Evolutionary conservation across 2,797 vertebrate species (phyloP), one percentile per base, ranked within the genome.

Genomic region (Alauda arvensis): DNA sequence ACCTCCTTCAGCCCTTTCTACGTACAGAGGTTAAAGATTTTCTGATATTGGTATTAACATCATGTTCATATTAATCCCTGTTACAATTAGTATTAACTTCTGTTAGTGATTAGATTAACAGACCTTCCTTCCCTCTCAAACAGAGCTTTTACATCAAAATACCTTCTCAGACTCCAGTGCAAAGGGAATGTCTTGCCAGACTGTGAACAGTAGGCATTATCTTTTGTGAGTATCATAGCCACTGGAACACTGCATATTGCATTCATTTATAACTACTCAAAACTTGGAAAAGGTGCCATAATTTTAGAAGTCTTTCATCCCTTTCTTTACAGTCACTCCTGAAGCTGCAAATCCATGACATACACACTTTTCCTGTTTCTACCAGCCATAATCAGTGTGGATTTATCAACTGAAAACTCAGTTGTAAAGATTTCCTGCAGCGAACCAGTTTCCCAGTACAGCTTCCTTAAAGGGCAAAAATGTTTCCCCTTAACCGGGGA

Each of bases 391-490:
- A 67, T 16, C 12, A 4, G n/a, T 2, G 19, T 4, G 3, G 39
- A 37, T 67, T 69, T 43, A 71, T 14, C 72, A 68, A 40, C 25
- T 26, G 13, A 31, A 70, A 67, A 33, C 45, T 72, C 6, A 34
- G 14, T 14, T 2, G 3, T 15, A 55, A 85, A 63, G 67, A 49
- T 68, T 77, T 61, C 51, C 65, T 7, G 31, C 39, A 66, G 67
- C 10, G 28, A 76, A 49, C 16, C 57, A 42, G 77, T 66, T 77
- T 92, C 83, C 56, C 70, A 68, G 62, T 37, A 33, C 39, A 2
- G 34, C 28, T 86, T 90, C 34, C 77, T 40, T 20, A 84, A 93
- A 93, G 87, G 78, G 48, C 52, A 86, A 91, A 87, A 91, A 80
- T 23, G 49, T 72, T 82, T 85, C 72, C n/a, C 69, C 49, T 45